Evolutionary conservation across 2,888 invertebrate genomes (phyloP), one percentile per base, ranked within the genome.

Genomic region (Salticus scenicus): DNA sequence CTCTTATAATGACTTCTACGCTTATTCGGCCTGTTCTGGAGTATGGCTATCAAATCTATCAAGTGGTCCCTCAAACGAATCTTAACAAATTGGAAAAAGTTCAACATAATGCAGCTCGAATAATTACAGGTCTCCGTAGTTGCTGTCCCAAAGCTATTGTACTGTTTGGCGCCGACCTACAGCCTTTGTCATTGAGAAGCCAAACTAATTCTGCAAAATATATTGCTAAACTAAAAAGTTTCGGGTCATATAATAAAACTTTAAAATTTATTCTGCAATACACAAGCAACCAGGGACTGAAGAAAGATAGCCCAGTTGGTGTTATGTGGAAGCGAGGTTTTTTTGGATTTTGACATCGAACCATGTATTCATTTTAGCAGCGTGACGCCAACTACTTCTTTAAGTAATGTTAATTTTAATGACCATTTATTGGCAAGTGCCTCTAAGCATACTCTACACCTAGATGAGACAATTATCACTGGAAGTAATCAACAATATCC

Each of bases 201-300:
- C 20, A n/a, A 42, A 27, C 64, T 0, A 64, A 41, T 57, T 73
- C 51, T n/a, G 37, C 30, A 24, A 72, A 20, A 41, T 80, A 80
- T 72, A 42, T 80, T 47, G 71, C 71, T 27, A 72, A 80, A 64
- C 31, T 72, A 2, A 79, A 5, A 47, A 79, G 72, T 28, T 27
- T 72, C 27, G 67, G 42, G 1, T 10, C 24, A 42, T 73, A 1
- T 66, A 66, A 72, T 20, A 72, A 37, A 41, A 80, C 72, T 64
- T 64, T 30, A 51, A 42, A 7, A 17, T 76, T 31, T 24, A 41
- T 80, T 31, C 64, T 80, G 33, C 57, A 80, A 41, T 80, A 31
- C 30, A 67, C 31, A 20, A 31, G 66, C 51, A 72, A 63, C 28
- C 31, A 73, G 12, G 8, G 30, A 24, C 17, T 78, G 27, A 72